These are phyloP conservation scores for Echinops telfairi DNA, from an alignment of 2,113 vertebrate species.

Conservation along the genomic window DNA sequence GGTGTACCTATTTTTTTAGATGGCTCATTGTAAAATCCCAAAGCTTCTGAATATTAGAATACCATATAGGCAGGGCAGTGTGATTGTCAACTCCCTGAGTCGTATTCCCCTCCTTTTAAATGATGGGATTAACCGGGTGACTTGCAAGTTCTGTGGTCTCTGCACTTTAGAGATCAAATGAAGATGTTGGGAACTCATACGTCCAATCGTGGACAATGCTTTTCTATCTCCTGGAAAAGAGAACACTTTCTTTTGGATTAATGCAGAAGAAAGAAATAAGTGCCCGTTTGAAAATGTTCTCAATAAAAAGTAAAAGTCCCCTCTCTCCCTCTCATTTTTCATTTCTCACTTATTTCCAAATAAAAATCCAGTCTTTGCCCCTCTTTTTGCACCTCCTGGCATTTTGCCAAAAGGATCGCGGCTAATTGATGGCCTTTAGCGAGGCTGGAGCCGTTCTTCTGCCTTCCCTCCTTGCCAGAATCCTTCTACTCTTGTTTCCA, in stretches of 20 bases:
- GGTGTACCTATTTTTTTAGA: no score
- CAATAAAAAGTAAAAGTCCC: neutral
- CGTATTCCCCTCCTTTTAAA: neutral
- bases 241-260: conserved; percentile 41
- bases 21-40: no score
- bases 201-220: neutral
- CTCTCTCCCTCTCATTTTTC: neutral
- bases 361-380: neutral
- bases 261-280: neutral
- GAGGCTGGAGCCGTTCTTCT: conserved; percentile 47
- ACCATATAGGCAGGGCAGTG: no score
- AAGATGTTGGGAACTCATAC: neutral
- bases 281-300: conserved; percentile 37
- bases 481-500: conserved; percentile 67
- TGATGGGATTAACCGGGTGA: neutral
- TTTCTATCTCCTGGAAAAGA: neutral
- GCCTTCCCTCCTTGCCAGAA: conserved; percentile 68
- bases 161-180: neutral
- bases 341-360: conserved; percentile 39
- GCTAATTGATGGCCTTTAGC: conserved; percentile 59
- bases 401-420: conserved; percentile 56
- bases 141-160: neutral
- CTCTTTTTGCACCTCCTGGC: conserved; percentile 44
- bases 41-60: no score
- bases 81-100: neutral